Base-by-base conservation (phyloP, 2,888 invertebrate species). In the Pycnomerus fuliginosus region DNA sequence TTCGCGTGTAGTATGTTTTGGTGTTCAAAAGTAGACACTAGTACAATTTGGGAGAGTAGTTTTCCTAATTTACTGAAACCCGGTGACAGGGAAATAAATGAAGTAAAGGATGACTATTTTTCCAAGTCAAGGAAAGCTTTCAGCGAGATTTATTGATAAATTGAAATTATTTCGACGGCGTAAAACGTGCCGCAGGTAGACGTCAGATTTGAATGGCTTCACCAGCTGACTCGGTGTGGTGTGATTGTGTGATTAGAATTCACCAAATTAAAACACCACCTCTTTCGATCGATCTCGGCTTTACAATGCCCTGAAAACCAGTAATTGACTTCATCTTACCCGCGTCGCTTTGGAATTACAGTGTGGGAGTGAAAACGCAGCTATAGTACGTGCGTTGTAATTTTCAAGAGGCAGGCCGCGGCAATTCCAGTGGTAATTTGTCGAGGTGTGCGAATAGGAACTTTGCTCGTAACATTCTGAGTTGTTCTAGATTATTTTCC, bases 51-150 rank as follows among this genome's bases (percentile, higher is more conserved):
- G 44, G 48, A 55, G 54, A 60, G 60, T 60, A 60, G 50, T 49
- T 58, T 56, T 60, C 52, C 54, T 58, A 58, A 60, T 60, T 60
- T 55, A 39, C 49, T 48, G 53, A 55, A 57, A 58, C 50, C 53
- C 48, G 55, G 48, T 50, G 59, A 57, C 57, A 55, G 57, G 51
- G 50, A 59, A n/a, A 59, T 54, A 59, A 59, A 54, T 53, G 55
- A 48, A 48, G 36, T 40, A 23, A 29, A 40, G 49, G 40, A 35
- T 45, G 48, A 47, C 50, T 48, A 50, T 50, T 39, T 39, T 39
- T 39, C 39, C 20, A 7, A 7, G 7, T 7, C 4, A 20, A 4
- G 4, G 25, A 30, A 43, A 17, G 35, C 30, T 43, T 36, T 43
- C 17, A 43, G 23, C n/a, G 10, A 43, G 36, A 43, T 36, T 43